Conservation (phyloP, 2,888 invertebrate genomes). For the Hydrotaea diabolus region DNA sequence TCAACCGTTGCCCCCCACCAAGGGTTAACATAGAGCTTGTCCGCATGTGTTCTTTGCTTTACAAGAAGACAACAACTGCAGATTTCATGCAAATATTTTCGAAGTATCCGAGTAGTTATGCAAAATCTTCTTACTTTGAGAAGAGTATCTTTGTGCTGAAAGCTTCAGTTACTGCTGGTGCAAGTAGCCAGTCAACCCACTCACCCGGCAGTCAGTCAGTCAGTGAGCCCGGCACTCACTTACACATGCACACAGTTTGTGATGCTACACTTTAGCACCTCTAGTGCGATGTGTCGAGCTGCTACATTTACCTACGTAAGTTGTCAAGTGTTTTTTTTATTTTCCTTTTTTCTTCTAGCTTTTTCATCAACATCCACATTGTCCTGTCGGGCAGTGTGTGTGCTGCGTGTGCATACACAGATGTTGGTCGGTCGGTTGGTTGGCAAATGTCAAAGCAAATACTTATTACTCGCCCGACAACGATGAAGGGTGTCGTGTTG, state of each 20-base stretch:
- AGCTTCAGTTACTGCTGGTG: not conserved
- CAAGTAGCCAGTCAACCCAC: not conserved
- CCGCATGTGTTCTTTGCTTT: not conserved
- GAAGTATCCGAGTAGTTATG: slow-evolving; percentile 11
- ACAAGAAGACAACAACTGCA: not conserved
- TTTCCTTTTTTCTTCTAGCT: not conserved
- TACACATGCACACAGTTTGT: not conserved
- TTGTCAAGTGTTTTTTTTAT: slow-evolving; percentile 20
- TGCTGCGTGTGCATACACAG: slow-evolving; percentile 33
- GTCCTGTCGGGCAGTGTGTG: not conserved
- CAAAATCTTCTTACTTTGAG: slow-evolving; percentile 10
- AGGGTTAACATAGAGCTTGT: not conserved
- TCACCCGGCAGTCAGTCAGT: not conserved
- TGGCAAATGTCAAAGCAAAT: slow-evolving; percentile 52
- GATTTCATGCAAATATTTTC: slow-evolving; percentile 8
- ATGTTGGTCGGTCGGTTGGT: slow-evolving; percentile 49
- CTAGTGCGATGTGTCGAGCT: not conserved
- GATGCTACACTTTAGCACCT: slow-evolving; percentile 18
- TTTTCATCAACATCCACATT: slow-evolving; percentile 5
- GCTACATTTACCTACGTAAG: slow-evolving; percentile 4
- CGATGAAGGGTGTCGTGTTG: slow-evolving; percentile 15
- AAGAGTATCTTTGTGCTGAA: not conserved
- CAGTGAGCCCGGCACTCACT: slow-evolving; percentile 1
- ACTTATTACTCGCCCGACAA: slow-evolving; percentile 28
- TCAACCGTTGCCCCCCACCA: no score